Evolutionary conservation across 1,140 invertebrate genomes (phyloP), one percentile per base, ranked within the genome.

Genomic region (Brachionus sp.): DNA sequence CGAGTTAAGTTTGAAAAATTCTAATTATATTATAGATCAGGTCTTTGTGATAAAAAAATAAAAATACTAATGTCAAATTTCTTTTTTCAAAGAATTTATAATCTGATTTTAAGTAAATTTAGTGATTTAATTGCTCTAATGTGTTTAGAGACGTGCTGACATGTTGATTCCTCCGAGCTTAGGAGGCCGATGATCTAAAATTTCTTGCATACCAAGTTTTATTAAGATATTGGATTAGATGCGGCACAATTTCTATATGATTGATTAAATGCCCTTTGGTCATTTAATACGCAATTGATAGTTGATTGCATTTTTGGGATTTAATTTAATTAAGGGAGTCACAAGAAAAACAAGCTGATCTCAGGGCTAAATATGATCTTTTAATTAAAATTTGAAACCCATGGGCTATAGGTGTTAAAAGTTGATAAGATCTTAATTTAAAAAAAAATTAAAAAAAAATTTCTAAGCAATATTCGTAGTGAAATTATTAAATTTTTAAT

Each of bases 311-410:
- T 57, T 57, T 57, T 57, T 57, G 50, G 50, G 50, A 57, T 57
- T 37, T 33, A 66, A 66, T 66, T 66, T 66, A 66, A 66, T 66
- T 66, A 70, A 70, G 35, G 16, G 35, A 70, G 66, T 70, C 66
- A 70, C 66, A 70, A 39, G 9, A 37, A 70, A 70, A 37, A 37
- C 33, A 37, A 39, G 33, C 33, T 37, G 35, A 70, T 57, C 50
- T 57, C 50, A 57, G 50, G 64, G 64, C 64, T 37, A 70, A 70
- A 70, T 39, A 70, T 16, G 66, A 70, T 70, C 66, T 70, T 70
- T 37, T 70, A 70, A 70, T 70, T 70, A 70, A 70, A 25, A 37
- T 37, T 37, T 39, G 16, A 70, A 39, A 37, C 35, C 66, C 66
- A 19, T 39, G 37, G 66, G 66, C 66, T 9, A 70, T 37, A 70